Base-by-base conservation (phyloP, 2,113 vertebrate species). In the Clarias batrachus region DNA sequence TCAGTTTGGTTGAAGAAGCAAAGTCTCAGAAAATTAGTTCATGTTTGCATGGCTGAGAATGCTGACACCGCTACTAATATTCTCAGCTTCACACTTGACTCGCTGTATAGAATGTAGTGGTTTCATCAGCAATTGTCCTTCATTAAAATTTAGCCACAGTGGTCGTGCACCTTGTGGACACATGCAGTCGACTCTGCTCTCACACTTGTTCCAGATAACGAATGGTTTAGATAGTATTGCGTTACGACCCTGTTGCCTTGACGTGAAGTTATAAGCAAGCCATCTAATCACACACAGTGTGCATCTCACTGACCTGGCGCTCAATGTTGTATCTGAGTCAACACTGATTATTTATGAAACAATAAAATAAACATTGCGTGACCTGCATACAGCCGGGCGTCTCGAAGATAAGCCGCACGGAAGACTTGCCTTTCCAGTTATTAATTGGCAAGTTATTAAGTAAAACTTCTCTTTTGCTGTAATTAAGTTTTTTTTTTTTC, bases 61-160 rank as follows among this genome's bases (percentile, higher is more conserved):
- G 65, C 87, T 92, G 91, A 90, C 88, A 84, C 14, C 3, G 14
- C 82, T 90, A 90, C 87, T 90, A 89, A 88, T 93, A 91, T 90
- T 87, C 81, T 82, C 56, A 83, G 87, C 88, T 91, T 89, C 88
- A 78, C 48, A 16, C 33, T 83, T 73, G 74, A 86, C 74, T 68
- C 52, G 23, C 60, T 41, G 73, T 41, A 65, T 84, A 7, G 21
- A 79, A 85, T 66, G 25, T 73, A 57, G 60, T 63, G 30, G 17
- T 62, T 85, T 62, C 48, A 52, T 85, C 60, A 62, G 71, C 57
- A 84, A 13, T 62, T 62, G 33, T 73, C 54, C 13, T 12, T 33
- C 60, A 81, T 84, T 41, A 84, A 41, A 62, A 11, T 37, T 30
- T 68, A 59, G 13, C 27, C 19, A 30, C 30, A n/a, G 56, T 63